Percentiles rank a stretch among this genome's conserved stretches.
Conservation (phyloP, 1,140 invertebrate species). For the Halictus rubicundus region DNA sequence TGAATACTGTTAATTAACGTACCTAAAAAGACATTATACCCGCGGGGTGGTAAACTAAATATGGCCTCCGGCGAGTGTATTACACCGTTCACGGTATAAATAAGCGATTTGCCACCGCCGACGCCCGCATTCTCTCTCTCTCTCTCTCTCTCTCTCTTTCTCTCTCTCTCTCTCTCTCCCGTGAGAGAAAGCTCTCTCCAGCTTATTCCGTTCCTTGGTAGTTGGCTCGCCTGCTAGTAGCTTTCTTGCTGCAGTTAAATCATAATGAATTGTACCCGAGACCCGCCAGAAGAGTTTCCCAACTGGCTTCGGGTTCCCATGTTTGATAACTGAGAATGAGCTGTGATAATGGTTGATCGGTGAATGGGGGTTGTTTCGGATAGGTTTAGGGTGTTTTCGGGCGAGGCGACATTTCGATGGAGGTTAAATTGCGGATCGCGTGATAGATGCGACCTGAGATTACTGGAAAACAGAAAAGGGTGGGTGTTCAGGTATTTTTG, state of each 20-base stretch:
- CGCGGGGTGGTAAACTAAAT: slow-evolving; percentile 77
- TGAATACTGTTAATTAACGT: slow-evolving; percentile 83
- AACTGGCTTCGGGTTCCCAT: slow-evolving; percentile 8
- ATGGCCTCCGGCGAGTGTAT: slow-evolving; percentile 71
- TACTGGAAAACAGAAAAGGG: too few species aligned
- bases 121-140: slow-evolving; percentile 28
- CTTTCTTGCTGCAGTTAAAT: slow-evolving; percentile 53
- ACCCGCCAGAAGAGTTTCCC: slow-evolving; percentile 41
- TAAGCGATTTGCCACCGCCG: slow-evolving; percentile 72
- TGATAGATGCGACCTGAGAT: too few species aligned
- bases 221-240: slow-evolving; percentile 25
- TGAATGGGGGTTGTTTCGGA: too few species aligned
- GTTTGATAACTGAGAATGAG: not conserved
- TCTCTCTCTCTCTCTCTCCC: too few species aligned
- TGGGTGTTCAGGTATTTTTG: too few species aligned
- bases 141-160: too few species aligned
- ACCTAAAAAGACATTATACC: slow-evolving; percentile 82
- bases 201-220: too few species aligned
- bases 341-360: too few species aligned
- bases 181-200: too few species aligned
- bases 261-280: slow-evolving; percentile 63
- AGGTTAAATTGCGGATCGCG: too few species aligned
- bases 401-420: too few species aligned
- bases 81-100: slow-evolving; percentile 72
- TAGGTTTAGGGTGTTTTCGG: too few species aligned